Base-by-base conservation (phyloP, 1,140 invertebrate genomes). In the Brachionus sp. region DNA sequence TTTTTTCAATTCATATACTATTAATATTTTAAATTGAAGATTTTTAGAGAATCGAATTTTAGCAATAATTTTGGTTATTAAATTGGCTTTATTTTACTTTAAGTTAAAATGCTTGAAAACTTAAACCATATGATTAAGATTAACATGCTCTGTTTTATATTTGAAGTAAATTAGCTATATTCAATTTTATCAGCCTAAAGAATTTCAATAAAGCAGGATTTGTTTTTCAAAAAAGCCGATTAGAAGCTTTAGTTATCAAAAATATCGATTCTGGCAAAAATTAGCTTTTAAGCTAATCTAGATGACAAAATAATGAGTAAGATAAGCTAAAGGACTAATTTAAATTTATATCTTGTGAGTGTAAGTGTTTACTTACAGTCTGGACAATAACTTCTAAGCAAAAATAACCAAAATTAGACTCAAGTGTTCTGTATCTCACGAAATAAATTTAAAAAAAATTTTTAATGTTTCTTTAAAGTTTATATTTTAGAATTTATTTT, bases 341-440 rank as follows among this genome's bases (percentile, higher is more conserved):
- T 5, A 53, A 53, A 53, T 16, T 53, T 7, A 16, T 57, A 57
- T 57, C 50, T 57, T 57, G 9, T 57, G 50, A 57, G 50, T 57
- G 50, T 57, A 57, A 57, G 50, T 57, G 50, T 57, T 57, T 57
- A 57, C 50, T 57, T 19, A 57, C 50, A 57, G 50, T 57, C 50
- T 57, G 50, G 50, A 57, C 50, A 23, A 57, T 57, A 7, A 57
- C 19, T 57, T 57, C 2, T 57, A 57, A 57, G 50, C 50, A 57
- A 57, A 57, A 57, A 57, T 6, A 57, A 57, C n/a, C 50, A 57
- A 57, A 57, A 57, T 23, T 57, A 19, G 50, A 19, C 50, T 57
- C 50, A 57, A 57, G 50, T 57, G 50, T 57, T 57, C 19, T 57
- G 9, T 57, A 57, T 57, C 50, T 57, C 50, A 57, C 50, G 5